Conservation (phyloP, 2,888 invertebrate genomes). For the Conchocele bisecta region DNA sequence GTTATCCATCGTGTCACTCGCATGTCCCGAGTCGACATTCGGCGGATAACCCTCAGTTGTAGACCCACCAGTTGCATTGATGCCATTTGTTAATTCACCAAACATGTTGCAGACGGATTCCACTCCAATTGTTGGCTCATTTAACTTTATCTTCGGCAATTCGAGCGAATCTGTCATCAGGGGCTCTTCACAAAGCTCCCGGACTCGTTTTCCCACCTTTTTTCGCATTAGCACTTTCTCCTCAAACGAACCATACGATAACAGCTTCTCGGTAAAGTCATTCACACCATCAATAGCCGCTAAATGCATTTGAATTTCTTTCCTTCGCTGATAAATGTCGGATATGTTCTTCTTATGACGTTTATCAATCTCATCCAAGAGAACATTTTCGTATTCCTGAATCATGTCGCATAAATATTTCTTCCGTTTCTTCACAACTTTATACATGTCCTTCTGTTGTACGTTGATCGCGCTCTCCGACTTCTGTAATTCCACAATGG, state of each 20-base stretch:
- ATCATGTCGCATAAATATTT: slow-evolving; percentile 69
- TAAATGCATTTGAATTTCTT: slow-evolving; percentile 66
- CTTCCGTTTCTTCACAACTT: slow-evolving; percentile 63
- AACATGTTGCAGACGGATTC: slow-evolving; percentile 75
- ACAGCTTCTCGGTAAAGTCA: slow-evolving; percentile 74
- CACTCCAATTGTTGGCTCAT: slow-evolving; percentile 70
- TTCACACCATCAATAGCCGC: slow-evolving; percentile 71
- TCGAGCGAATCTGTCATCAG: slow-evolving; percentile 56
- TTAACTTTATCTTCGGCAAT: slow-evolving; percentile 50
- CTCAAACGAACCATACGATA: slow-evolving; percentile 74
- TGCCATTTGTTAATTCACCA: slow-evolving; percentile 64
- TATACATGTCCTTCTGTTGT: slow-evolving; percentile 63
- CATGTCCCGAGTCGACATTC: slow-evolving; percentile 56
- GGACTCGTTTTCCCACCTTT: slow-evolving; percentile 71
- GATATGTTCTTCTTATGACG: slow-evolving; percentile 63
- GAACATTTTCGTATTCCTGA: slow-evolving; percentile 69
- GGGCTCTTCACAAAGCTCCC: slow-evolving; percentile 73
- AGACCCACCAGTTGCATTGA: slow-evolving; percentile 3
- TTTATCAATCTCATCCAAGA: slow-evolving; percentile 69
- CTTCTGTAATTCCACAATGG: slow-evolving; percentile 59
- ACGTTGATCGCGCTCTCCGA: slow-evolving; percentile 57
- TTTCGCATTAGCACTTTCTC: slow-evolving; percentile 76
- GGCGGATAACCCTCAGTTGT: slow-evolving; percentile 20
- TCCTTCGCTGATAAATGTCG: slow-evolving; percentile 59
- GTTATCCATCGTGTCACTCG: slow-evolving; percentile 63